Evolutionary conservation across 37 sponge, comb jelly and placozoan species (phyloP).

Genomic region (Bolinopsis microptera): DNA sequence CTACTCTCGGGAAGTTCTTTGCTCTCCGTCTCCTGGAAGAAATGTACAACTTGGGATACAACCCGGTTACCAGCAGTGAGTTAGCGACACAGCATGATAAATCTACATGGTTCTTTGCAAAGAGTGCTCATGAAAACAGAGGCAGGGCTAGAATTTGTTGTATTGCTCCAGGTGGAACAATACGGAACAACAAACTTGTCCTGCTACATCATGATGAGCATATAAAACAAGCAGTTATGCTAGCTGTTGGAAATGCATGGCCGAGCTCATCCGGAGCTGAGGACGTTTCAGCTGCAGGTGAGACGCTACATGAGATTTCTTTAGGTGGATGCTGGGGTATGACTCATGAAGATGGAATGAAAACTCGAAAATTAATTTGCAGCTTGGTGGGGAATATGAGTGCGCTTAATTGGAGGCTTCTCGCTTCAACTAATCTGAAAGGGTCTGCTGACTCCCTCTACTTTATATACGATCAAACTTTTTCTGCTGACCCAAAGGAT

Average conservation of each 20-base stretch:
- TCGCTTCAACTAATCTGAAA: not conserved
- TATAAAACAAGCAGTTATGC: not conserved
- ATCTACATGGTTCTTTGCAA: conserved; percentile 17
- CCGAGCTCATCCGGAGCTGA: not conserved
- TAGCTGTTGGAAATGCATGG: not conserved
- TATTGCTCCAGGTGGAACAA: not conserved
- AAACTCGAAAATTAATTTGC: conserved; percentile 9
- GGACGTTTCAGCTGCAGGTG: not conserved
- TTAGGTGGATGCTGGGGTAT: not conserved
- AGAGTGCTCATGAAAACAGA: not conserved
- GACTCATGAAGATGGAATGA: not conserved
- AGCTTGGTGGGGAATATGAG: conserved; percentile 12
- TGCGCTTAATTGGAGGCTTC: conserved; percentile 1
- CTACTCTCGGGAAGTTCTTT: no score
- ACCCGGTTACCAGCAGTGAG: not conserved
- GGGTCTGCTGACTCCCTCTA: not conserved
- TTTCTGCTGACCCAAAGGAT: not conserved
- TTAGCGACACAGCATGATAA: not conserved
- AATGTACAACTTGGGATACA: conserved; percentile 1
- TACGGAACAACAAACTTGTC: not conserved
- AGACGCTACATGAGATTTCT: not conserved
- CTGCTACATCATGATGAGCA: conserved; percentile 20
- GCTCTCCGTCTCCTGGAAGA: not conserved
- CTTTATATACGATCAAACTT: conserved; percentile 38
- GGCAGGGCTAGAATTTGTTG: not conserved